These are phyloP conservation scores for Nephrotoma appendiculata DNA, from an alignment of 2,888 invertebrate species.

Conservation along the genomic window DNA sequence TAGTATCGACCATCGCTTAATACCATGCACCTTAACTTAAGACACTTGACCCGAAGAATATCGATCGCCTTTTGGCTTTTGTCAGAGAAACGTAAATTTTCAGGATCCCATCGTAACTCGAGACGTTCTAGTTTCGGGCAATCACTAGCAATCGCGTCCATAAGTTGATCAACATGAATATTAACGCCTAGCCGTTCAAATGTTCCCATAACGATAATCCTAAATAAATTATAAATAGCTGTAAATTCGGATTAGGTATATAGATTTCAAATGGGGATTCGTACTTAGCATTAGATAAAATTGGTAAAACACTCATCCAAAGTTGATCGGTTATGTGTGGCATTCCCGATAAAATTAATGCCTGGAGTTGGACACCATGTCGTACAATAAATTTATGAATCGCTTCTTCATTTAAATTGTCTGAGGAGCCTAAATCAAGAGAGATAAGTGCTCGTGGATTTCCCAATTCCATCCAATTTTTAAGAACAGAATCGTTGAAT, in stretches of 20 bases:
- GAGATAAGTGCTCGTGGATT: slow-evolving; percentile 66
- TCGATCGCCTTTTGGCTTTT: slow-evolving; percentile 99
- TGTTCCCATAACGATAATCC: slow-evolving; percentile 95
- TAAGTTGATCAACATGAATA: slow-evolving; percentile 93
- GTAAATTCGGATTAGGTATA: background rate
- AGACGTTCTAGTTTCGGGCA: slow-evolving; percentile 79
- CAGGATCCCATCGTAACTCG: slow-evolving; percentile 50
- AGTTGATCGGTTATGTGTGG: slow-evolving; percentile 96
- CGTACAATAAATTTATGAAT: slow-evolving; percentile 83
- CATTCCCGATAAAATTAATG: slow-evolving; percentile 84
- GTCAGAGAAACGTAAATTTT: slow-evolving; percentile 90
- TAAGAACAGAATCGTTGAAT: slow-evolving; percentile 88
- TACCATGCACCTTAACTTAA: slow-evolving; percentile 82
- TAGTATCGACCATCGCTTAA: slow-evolving; percentile 98
- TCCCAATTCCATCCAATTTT: slow-evolving; percentile 81
- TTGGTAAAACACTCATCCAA: slow-evolving; percentile 90
- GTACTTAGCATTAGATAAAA: slow-evolving; percentile 83
- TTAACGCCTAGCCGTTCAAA: slow-evolving; percentile 92
- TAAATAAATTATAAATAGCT: slow-evolving; percentile 25
- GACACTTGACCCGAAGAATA: slow-evolving; percentile 85
- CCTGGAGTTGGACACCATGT: slow-evolving; percentile 78
- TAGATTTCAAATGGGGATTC: slow-evolving; percentile 15
- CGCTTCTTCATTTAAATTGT: slow-evolving; percentile 86
- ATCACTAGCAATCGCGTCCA: slow-evolving; percentile 92
- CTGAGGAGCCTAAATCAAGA: slow-evolving; percentile 87